phyloP scores from a whole-genome alignment of 2,113 vertebrate species.

The Callaeas wilsoni region DNA sequence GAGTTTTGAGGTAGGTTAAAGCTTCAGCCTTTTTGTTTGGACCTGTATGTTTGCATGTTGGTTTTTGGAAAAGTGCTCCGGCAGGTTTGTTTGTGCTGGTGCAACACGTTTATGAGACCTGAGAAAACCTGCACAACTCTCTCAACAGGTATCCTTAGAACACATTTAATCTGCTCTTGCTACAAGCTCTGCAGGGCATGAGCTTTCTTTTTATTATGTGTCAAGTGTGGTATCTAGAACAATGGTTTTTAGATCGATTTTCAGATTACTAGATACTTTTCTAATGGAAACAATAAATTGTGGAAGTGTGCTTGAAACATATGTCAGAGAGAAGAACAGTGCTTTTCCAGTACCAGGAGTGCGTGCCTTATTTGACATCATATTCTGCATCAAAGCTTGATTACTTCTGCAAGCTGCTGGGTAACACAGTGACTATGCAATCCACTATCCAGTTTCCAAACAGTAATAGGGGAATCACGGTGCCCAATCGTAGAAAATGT shows the following conservation, averaged over 20 bases:
- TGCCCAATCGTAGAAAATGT: not conserved
- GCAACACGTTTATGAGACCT: not conserved
- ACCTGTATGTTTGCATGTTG: not conserved
- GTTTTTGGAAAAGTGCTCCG: conserved; percentile 1
- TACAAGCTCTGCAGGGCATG: not conserved
- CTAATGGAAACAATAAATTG: not conserved
- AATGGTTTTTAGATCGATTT: conserved; percentile 2
- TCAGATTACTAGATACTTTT: not conserved
- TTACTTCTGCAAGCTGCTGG: not conserved
- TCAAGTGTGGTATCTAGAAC: not conserved
- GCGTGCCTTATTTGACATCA: rapidly evolving
- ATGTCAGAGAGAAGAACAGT: not conserved
- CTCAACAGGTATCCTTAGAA: not conserved
- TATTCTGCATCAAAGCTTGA: not conserved
- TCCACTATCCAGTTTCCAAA: not conserved
- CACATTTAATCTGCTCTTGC: not conserved
- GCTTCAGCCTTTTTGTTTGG: not conserved
- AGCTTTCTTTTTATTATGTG: not conserved
- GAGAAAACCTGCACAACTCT: conserved; percentile 5
- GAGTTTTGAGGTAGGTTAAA: not conserved
- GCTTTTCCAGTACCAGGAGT: not conserved
- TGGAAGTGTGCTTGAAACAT: not conserved
- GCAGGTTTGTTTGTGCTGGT: conserved; percentile 22
- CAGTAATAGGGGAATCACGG: rapidly evolving
- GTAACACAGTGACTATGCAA: not conserved